Percentiles rank a stretch among this genome's conserved stretches.
phyloP scores from a whole-genome alignment of 2,797 vertebrate species.

The Pseudochromis fuscus region DNA sequence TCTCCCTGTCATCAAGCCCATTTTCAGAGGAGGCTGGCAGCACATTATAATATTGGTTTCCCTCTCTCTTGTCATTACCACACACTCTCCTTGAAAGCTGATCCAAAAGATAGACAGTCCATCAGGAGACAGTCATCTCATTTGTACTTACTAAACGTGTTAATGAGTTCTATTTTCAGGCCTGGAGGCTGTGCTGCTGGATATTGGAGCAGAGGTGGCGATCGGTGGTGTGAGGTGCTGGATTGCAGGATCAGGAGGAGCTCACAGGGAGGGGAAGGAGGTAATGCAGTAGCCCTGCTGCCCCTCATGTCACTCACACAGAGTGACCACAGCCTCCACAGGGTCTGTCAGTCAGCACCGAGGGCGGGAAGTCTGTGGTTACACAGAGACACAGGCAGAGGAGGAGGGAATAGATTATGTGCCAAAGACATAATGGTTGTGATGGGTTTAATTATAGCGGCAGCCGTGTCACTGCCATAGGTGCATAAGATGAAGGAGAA shows the following conservation, averaged over 20 bases:
- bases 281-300: slow-evolving; percentile 76
- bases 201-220: slow-evolving; percentile 80
- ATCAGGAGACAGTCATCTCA: slow-evolving; percentile 88
- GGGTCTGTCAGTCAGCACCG: slow-evolving; percentile 82
- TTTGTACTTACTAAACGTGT: slow-evolving; percentile 90
- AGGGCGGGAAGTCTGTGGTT: slow-evolving; percentile 77
- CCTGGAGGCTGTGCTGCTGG: slow-evolving; percentile 80
- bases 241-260: slow-evolving; percentile 72
- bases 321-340: slow-evolving; percentile 80
- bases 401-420: slow-evolving; percentile 75
- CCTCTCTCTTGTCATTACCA: slow-evolving; percentile 84
- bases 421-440: slow-evolving; percentile 74
- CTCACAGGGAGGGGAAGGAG: slow-evolving; percentile 40
- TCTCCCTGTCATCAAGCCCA: slow-evolving; percentile 82
- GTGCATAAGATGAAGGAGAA: slow-evolving; percentile 67
- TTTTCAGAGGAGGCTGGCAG: slow-evolving; percentile 77
- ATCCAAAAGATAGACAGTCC: slow-evolving; percentile 90
- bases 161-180: slow-evolving; percentile 91
- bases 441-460: slow-evolving; percentile 80
- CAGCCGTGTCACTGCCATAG: slow-evolving; percentile 69
- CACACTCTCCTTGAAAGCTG: slow-evolving; percentile 89
- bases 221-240: slow-evolving; percentile 79
- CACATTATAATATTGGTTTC: slow-evolving; percentile 90
- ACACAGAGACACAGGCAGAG: slow-evolving; percentile 62
- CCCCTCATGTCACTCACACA: slow-evolving; percentile 78